phyloP scores from a whole-genome alignment of 2,797 vertebrate genomes.

The Coranthus polyacanthus region DNA sequence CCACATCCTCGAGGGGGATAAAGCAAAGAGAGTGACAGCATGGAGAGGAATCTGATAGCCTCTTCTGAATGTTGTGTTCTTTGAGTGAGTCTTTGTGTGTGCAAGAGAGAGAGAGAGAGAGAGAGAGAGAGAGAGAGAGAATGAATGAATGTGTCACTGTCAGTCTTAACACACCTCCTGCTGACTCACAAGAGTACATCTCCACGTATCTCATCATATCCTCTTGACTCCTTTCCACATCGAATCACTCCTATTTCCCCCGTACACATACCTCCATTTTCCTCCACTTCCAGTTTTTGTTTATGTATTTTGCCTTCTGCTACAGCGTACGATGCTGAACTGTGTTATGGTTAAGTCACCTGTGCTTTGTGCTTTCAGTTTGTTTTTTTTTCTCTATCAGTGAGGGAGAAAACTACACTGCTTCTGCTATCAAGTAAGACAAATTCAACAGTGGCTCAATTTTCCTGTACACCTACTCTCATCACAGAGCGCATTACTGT shows the following conservation, averaged over 20 bases:
- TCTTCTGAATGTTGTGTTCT: conserved; percentile 37
- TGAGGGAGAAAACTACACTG: conserved; percentile 20
- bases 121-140: conserved; percentile 1
- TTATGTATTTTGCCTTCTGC: conserved; percentile 19
- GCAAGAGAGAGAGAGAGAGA: not conserved
- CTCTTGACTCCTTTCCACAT: conserved; percentile 49
- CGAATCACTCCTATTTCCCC: conserved; percentile 49
- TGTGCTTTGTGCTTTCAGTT: conserved; percentile 23
- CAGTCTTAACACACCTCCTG: conserved; percentile 27
- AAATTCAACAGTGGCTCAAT: conserved; percentile 20
- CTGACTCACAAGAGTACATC: conserved; percentile 47
- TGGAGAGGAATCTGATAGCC: conserved; percentile 47
- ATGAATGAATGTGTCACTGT: conserved; percentile 21
- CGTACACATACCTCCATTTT: conserved; percentile 25
- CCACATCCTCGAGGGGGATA: conserved; percentile 56
- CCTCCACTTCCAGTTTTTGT: conserved; percentile 17
- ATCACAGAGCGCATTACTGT: conserved; percentile 34
- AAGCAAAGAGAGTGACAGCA: conserved; percentile 53
- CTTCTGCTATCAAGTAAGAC: conserved; percentile 24
- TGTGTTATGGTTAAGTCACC: conserved; percentile 11
- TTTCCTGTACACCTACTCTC: conserved; percentile 29
- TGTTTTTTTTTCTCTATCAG: conserved; percentile 8
- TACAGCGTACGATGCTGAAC: not conserved
- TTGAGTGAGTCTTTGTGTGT: no score
- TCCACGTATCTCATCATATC: conserved; percentile 30